Base-by-base conservation (phyloP, 2,797 vertebrate species). In the Melanotaenia parkinsoni region DNA sequence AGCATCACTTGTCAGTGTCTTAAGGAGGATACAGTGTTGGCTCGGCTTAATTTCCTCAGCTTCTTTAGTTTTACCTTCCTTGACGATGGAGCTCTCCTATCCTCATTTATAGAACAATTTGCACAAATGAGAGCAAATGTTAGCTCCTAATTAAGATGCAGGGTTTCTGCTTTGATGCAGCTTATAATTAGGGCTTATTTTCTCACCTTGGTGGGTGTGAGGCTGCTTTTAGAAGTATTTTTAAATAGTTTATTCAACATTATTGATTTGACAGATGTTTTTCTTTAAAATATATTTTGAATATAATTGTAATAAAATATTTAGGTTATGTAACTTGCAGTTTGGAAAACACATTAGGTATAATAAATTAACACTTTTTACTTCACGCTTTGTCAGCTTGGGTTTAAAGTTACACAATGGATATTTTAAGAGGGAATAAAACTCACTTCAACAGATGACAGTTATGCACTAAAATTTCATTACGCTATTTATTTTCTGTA, bases 31-130 rank as follows among this genome's bases (percentile, higher is more conserved):
- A 37, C 72, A 71, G 70, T 24, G 47, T 64, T 69, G 53, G 32
- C 53, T 70, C 35, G 35, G 74, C 62, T 74, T 81, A 58, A 73
- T 71, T 74, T 74, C 72, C 63, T 24, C 63, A 24, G 65, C 28
- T 78, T 65, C 74, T 73, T 75, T 14, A 22, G 79, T 82, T 80
- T 82, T 77, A 69, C 68, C 66, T 74, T 40, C 64, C 72, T 68
- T 59, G 35, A 71, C 47, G 60, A 76, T 32, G 45, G 0, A 45
- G 63, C 75, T 84, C 24, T 35, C 32, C 61, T 51, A 45, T 58
- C 73, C 71, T 78, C 59, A 63, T 76, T 85, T 75, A 74, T 59
- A 64, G 62, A 67, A 74, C 67, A 7, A 84, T 86, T 88, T 77
- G 51, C 54, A 58, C 54, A 85, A 79, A 82, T 72, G 3, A 68